Evolutionary conservation across 2,797 vertebrate genomes (phyloP).

Genomic region (Rousettus madagascariensis): DNA sequence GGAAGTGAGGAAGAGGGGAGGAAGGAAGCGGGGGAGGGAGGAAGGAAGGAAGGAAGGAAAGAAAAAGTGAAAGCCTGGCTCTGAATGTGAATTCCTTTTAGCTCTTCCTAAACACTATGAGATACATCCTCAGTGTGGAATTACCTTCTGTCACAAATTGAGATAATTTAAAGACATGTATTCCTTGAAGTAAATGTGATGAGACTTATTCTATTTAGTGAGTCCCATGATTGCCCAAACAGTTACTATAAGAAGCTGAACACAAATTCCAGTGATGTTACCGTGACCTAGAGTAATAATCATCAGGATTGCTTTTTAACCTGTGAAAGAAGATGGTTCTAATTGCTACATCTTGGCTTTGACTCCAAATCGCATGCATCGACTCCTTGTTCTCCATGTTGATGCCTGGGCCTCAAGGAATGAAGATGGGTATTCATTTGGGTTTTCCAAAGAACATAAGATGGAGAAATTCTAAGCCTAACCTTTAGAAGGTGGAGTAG

Average conservation of each 20-base stretch:
- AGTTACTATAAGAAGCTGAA: neutral
- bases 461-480: neutral
- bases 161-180: neutral
- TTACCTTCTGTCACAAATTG: neutral
- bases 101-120: neutral
- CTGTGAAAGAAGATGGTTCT: neutral
- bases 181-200: neutral
- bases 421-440: neutral
- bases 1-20: neutral
- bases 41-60: neutral
- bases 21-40: neutral
- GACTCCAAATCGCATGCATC: neutral
- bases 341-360: neutral
- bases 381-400: neutral
- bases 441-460: neutral
- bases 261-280: rapidly evolving
- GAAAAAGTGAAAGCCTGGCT: neutral
- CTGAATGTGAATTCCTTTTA: neutral
- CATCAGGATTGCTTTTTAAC: neutral
- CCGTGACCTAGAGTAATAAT: neutral
- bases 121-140: neutral
- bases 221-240: rapidly evolving
- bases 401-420: neutral
- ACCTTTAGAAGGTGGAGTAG: neutral
- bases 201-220: neutral